These are phyloP conservation scores for Chascanopsetta lugubris DNA, from an alignment of 2,113 vertebrate genomes.

Conservation along the genomic window DNA sequence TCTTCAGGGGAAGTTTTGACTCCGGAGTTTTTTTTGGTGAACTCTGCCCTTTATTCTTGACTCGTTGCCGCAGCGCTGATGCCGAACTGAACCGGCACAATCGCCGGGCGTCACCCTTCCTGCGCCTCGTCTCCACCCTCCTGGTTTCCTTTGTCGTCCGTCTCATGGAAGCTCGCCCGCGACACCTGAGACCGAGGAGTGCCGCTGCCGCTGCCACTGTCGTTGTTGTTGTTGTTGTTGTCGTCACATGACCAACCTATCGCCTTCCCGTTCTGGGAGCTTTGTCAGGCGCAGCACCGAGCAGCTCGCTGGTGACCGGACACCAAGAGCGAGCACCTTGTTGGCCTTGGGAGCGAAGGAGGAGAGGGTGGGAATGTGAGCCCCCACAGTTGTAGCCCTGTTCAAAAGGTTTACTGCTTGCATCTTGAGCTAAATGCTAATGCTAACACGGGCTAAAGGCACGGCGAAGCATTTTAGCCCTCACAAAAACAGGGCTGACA, in stretches of 20 bases:
- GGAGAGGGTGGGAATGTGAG: no score
- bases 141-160: conserved; percentile 7
- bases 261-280: conserved; percentile 15
- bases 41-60: no score
- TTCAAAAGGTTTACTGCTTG: no score
- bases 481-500: no score
- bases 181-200: conserved; percentile 55
- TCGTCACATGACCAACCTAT: conserved; percentile 36
- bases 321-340: neutral
- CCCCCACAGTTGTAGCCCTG: no score
- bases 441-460: no score
- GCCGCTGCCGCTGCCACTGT: no score
- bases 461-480: no score
- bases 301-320: neutral
- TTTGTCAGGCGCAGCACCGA: neutral
- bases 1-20: no score
- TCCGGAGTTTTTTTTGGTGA: no score
- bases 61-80: no score
- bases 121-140: conserved; percentile 42
- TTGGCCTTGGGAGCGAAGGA: neutral
- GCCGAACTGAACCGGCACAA: conserved; percentile 20
- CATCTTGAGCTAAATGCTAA: no score
- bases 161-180: conserved; percentile 15
- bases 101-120: conserved; percentile 32
- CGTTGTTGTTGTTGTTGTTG: conserved; percentile 16